Conservation (phyloP, 2,113 vertebrate genomes). For the Carassius gibelio region DNA sequence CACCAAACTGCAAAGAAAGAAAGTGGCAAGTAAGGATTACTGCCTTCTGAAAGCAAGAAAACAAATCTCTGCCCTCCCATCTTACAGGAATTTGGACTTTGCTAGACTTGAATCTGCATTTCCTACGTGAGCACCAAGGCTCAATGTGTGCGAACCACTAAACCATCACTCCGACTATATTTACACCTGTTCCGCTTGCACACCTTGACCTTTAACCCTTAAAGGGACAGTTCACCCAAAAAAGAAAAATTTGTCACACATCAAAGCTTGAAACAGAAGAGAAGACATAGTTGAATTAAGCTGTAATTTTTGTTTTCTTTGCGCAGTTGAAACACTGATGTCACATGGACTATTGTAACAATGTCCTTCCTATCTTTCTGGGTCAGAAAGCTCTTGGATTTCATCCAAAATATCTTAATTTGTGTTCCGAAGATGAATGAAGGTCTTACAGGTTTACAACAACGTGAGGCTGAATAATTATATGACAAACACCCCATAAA, state of each 20-base stretch:
- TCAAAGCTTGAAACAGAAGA: no score
- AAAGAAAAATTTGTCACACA: neutral
- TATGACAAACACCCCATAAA: no score
- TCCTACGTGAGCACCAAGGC: neutral
- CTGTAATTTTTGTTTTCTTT: no score
- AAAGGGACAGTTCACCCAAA: neutral
- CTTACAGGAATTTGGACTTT: neutral
- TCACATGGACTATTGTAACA: no score
- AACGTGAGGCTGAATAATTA: no score
- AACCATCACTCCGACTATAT: neutral
- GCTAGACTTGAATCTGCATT: neutral
- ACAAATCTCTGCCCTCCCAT: neutral
- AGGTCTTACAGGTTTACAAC: no score
- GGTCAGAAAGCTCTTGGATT: no score
- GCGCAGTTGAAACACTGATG: no score
- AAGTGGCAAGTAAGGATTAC: neutral
- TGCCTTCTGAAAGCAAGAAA: neutral
- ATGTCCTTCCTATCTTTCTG: no score
- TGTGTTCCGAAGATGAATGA: no score
- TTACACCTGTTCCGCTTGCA: neutral
- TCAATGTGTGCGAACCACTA: neutral
- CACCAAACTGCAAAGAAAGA: constrained; percentile 78
- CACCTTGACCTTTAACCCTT: neutral
- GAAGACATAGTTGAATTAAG: no score
- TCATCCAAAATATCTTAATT: no score